Percentiles rank a stretch among this genome's conserved stretches.
Evolutionary conservation across 2,113 vertebrate genomes (phyloP).

Genomic region (Capreolus pygargus): DNA sequence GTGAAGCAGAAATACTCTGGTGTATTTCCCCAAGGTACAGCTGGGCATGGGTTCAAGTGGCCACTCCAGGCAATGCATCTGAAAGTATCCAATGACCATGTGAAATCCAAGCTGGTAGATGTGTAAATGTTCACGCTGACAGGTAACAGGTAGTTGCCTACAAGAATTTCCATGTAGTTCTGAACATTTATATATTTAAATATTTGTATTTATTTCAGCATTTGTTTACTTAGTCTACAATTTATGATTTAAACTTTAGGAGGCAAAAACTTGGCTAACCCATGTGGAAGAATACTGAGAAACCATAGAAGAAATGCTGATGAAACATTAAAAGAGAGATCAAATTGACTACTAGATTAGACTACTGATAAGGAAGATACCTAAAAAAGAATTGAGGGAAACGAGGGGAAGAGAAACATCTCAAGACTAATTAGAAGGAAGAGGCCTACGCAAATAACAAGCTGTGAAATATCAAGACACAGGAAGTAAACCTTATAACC

Average conservation of each 20-base stretch:
- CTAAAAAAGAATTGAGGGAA: neutral
- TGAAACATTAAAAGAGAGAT: conserved; percentile 52
- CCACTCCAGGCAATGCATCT: neutral
- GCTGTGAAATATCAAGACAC: neutral
- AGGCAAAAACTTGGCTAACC: neutral
- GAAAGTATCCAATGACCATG: neutral
- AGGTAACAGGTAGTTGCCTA: neutral
- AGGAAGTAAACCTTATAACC: neutral
- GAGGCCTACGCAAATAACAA: neutral
- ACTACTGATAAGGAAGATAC: neutral
- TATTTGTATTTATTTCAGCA: neutral
- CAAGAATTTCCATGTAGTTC: neutral
- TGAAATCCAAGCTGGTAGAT: conserved; percentile 19
- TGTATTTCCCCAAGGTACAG: neutral
- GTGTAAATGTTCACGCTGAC: neutral
- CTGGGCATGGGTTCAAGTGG: neutral
- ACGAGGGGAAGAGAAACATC: neutral
- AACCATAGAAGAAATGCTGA: conserved; percentile 33
- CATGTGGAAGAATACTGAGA: neutral
- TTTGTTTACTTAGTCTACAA: neutral
- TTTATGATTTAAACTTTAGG: neutral
- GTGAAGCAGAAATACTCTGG: neutral
- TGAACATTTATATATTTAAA: neutral
- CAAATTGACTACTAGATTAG: neutral
- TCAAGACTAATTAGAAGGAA: neutral